Evolutionary conservation across 2,888 invertebrate species (phyloP), one percentile per base, ranked within the genome.

Genomic region (Drosophila incognita): DNA sequence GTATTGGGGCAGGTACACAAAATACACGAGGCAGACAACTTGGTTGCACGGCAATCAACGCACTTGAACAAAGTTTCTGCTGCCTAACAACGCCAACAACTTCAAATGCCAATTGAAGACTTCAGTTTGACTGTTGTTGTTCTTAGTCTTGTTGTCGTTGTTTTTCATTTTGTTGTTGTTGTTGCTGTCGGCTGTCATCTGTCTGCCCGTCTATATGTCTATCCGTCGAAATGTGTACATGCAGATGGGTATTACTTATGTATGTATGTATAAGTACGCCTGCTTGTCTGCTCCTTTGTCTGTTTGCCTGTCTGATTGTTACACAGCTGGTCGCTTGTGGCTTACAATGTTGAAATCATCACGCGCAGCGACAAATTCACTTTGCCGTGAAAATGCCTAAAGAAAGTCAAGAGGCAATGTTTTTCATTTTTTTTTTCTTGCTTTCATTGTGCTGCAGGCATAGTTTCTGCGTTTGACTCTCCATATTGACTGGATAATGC

Each of bases 11-110:
- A 76, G 75, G 81, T 74, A 85, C 79, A 82, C 72, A 70, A 73
- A 81, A 74, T 71, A 79, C 66, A 79, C 69, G 33, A 46, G 38
- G 42, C 56, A 54, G 57, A 48, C 69, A 89, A 89, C 87, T 89
- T 83, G 79, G 83, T 87, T 83, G 80, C 83, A 85, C 82, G 85
- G 83, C 89, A 87, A 87, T 87, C 87, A 87, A 83, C 89, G 87
- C 85, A 85, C 83, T 87, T 87, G 81, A 83, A 74, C 73, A 79
- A 88, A 89, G 76, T 83, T 85, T 87, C 46, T 29, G 56, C 29
- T 56, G 38, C 84, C 46, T 15, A 46, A 46, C 46, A 46, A 46
- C 46, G 46, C 38, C 27, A 63, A 61, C 70, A 76, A 69, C 76
- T 52, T 18, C 75, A 65, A 67, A 51, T 54, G 74, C 66, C 74